Conservation (phyloP, 2,797 vertebrate species). For the Ficedula albicollis region DNA sequence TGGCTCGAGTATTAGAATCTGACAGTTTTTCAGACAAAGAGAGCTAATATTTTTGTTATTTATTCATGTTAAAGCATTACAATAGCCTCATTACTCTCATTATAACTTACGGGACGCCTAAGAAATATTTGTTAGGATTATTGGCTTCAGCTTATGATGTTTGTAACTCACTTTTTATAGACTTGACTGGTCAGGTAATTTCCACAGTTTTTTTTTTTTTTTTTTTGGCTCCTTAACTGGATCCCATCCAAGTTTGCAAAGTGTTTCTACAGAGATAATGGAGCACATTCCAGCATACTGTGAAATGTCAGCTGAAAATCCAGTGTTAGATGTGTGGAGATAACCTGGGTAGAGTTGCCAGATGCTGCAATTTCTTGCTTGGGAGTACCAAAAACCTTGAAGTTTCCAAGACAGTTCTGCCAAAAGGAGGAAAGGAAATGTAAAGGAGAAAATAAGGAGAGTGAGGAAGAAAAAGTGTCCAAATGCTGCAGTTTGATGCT, state of each 20-base stretch:
- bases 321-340: not conserved
- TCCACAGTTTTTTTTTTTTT: not conserved
- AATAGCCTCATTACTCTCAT: not conserved
- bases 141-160: not conserved
- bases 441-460: not conserved
- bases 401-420: not conserved
- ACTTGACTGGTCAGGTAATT: slow-evolving; percentile 50
- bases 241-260: not conserved
- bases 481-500: not conserved
- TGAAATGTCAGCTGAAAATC: slow-evolving; percentile 10
- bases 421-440: not conserved
- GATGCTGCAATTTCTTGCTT: not conserved
- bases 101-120: not conserved
- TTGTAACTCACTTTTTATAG: slow-evolving; percentile 21
- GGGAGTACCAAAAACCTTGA: not conserved
- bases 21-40: not conserved
- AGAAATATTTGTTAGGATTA: not conserved
- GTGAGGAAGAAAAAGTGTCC: not conserved
- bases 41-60: not conserved
- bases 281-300: not conserved
- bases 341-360: not conserved
- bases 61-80: not conserved
- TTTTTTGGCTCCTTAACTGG: slow-evolving; percentile 38
- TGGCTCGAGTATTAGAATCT: not conserved
- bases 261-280: slow-evolving; percentile 24